phyloP scores from a whole-genome alignment of 2,113 vertebrate species.

The Aramus guarauna region DNA sequence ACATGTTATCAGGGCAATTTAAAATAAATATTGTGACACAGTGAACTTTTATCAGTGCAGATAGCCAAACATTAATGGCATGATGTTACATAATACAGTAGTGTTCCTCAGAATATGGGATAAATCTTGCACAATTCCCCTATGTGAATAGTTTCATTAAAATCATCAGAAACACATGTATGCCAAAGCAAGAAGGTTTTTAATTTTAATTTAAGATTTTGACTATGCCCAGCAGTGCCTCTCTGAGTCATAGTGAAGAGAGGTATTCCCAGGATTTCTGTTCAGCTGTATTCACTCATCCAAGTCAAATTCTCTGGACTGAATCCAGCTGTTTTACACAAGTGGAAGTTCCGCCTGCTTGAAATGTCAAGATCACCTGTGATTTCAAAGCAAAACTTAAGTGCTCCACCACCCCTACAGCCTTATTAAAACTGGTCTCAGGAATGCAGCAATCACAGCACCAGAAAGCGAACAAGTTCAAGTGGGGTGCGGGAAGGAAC shows the following conservation, averaged over 20 bases:
- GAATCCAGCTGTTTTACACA: background rate
- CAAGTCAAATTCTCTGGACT: background rate
- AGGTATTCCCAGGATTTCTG: background rate
- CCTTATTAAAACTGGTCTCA: background rate
- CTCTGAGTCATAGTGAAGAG: background rate
- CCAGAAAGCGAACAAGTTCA: background rate
- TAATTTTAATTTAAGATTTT: background rate
- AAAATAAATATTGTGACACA: background rate
- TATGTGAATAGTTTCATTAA: background rate
- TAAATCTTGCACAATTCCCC: background rate
- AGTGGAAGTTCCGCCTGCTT: background rate
- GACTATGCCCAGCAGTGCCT: background rate
- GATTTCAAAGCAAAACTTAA: background rate
- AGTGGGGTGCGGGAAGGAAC: accelerated
- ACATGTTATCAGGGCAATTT: background rate
- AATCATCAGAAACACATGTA: background rate
- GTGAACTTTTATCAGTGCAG: background rate
- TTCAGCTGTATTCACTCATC: background rate
- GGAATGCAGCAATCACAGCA: background rate
- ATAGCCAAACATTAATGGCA: background rate
- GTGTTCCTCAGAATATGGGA: background rate
- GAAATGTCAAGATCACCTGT: conserved; percentile 12
- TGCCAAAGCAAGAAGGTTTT: background rate
- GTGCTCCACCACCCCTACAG: background rate
- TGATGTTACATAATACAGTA: background rate